These are phyloP conservation scores for Ptilodon capucinus DNA, from an alignment of 2,888 invertebrate genomes.

Conservation along the genomic window DNA sequence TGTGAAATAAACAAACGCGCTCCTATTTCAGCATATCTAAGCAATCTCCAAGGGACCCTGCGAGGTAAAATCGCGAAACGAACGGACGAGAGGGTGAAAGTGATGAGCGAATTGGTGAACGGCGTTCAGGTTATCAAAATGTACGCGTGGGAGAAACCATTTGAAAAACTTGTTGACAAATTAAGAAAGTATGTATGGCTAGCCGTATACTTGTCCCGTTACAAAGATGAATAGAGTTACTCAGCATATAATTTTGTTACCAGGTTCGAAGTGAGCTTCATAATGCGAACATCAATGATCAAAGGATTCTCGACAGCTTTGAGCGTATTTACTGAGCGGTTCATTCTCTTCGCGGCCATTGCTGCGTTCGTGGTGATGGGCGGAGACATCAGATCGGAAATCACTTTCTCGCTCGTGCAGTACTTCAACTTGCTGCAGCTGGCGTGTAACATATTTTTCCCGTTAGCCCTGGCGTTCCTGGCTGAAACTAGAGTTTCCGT, in stretches of 20 bases:
- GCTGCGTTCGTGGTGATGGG: conserved; percentile 88
- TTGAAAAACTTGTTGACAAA: conserved; percentile 85
- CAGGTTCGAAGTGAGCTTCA: conserved; percentile 87
- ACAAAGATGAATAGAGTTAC: neutral
- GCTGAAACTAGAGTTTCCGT: conserved; percentile 86
- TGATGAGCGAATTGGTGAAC: conserved; percentile 91
- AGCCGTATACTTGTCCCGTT: neutral
- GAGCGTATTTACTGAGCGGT: conserved; percentile 92
- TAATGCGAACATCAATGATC: conserved; percentile 85
- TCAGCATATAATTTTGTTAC: conserved; percentile 10
- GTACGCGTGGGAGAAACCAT: conserved; percentile 93
- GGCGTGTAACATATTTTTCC: conserved; percentile 85
- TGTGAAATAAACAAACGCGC: too few relatives aligned
- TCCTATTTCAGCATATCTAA: conserved; percentile 74
- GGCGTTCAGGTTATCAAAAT: conserved; percentile 93
- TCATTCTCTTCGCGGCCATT: conserved; percentile 91
- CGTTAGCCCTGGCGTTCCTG: conserved; percentile 81
- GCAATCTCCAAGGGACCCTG: conserved; percentile 66
- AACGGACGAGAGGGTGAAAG: conserved; percentile 88
- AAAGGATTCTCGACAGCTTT: conserved; percentile 85
- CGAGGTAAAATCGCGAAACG: conserved; percentile 85
- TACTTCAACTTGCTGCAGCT: conserved; percentile 89
- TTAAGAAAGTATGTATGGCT: conserved; percentile 83
- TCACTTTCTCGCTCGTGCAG: conserved; percentile 90
- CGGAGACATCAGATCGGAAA: conserved; percentile 82